phyloP scores from a whole-genome alignment of 92 coral and sea anemone genomes.

The Zoanthus gigantus region DNA sequence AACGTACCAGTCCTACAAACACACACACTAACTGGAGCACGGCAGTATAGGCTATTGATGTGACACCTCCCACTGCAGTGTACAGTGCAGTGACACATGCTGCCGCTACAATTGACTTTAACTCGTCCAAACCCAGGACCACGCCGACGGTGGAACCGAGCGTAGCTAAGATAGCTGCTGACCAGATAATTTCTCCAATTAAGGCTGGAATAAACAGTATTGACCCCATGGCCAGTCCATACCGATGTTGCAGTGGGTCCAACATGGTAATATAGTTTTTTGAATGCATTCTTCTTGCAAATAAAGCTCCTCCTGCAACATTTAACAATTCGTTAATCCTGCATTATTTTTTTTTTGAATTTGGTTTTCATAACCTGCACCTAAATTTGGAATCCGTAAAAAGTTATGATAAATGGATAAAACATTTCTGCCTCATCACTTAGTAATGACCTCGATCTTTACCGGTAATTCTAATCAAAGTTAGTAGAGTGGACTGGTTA shows the following conservation, averaged over 20 bases:
- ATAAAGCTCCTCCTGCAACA: conserved; percentile 43
- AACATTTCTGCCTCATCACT: too few species aligned
- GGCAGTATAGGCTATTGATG: conserved; percentile 54
- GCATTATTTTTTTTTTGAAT: not conserved
- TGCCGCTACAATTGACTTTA: conserved; percentile 38
- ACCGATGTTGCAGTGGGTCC: conserved; percentile 59
- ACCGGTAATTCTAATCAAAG: too few species aligned
- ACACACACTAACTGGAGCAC: conserved; percentile 53
- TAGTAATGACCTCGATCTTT: too few species aligned
- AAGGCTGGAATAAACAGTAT: conserved; percentile 58
- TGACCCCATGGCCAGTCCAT: conserved; percentile 54
- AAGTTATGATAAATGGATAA: too few species aligned
- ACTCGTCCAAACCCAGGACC: conserved; percentile 51
- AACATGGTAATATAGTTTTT: conserved; percentile 54
- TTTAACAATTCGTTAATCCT: not conserved
- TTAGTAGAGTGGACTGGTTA: too few species aligned
- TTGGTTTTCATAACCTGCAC: too few species aligned
- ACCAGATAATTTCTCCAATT: conserved; percentile 62
- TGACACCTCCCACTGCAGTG: conserved; percentile 56
- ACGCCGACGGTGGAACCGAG: conserved; percentile 55
- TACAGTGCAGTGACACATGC: conserved; percentile 49
- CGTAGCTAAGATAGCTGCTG: conserved; percentile 59
- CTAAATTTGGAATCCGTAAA: too few species aligned
- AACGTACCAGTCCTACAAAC: conserved; percentile 57
- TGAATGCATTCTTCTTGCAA: conserved; percentile 62